phyloP scores from a whole-genome alignment of 2,113 vertebrate genomes.

The Lagopus leucura region DNA sequence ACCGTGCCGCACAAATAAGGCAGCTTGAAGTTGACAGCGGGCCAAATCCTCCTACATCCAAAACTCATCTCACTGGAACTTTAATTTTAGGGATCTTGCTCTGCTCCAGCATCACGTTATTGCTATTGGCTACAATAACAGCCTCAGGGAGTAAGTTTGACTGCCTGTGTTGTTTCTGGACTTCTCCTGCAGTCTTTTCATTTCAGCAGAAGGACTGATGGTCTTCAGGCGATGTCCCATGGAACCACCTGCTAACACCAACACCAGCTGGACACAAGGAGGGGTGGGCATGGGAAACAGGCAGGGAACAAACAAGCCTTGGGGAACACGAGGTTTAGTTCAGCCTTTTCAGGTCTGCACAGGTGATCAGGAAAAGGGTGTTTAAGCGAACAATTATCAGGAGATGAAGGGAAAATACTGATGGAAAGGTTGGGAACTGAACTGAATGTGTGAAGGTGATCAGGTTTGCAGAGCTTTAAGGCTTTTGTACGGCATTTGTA shows the following conservation, averaged over 20 bases:
- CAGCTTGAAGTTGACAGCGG: background rate
- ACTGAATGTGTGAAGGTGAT: background rate
- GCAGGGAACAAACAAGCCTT: background rate
- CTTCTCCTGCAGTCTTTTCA: background rate
- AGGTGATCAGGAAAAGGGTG: background rate
- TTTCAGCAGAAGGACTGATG: background rate
- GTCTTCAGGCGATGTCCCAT: background rate
- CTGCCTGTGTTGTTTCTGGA: background rate
- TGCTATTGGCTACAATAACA: background rate
- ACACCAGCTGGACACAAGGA: background rate
- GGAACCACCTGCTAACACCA: background rate
- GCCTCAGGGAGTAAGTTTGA: background rate
- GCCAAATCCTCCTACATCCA: background rate
- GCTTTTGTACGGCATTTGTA: background rate
- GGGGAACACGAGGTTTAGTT: background rate
- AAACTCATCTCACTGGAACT: background rate
- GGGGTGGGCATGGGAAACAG: background rate
- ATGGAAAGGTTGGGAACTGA: background rate
- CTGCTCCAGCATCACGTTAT: background rate
- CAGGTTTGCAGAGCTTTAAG: background rate
- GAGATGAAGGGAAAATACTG: background rate
- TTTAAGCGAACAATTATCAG: background rate
- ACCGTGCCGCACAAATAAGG: background rate
- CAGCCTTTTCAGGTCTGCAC: background rate
- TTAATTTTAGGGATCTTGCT: background rate